Conservation (phyloP, 2,797 vertebrate species). For the Sebastes ruberrimus region DNA sequence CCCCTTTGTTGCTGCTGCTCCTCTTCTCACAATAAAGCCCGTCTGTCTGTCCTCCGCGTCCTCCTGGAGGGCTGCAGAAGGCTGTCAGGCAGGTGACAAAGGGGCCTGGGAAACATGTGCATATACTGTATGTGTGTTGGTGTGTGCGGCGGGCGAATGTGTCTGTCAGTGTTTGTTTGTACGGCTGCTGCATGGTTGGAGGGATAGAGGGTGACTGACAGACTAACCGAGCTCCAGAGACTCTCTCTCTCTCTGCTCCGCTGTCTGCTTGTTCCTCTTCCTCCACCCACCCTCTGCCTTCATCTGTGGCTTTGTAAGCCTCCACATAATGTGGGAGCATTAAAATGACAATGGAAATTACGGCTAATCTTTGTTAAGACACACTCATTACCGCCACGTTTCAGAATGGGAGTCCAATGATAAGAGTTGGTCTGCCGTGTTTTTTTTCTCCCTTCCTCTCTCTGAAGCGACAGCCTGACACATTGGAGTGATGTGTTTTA, state of each 20-base stretch:
- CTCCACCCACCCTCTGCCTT: slow-evolving; percentile 75
- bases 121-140: slow-evolving; percentile 22
- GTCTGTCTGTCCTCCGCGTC: slow-evolving; percentile 56
- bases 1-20: slow-evolving; percentile 60
- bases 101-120: slow-evolving; percentile 36
- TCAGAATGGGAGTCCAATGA: slow-evolving; percentile 73
- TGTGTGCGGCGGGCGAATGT: slow-evolving; percentile 23
- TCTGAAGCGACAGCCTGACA: slow-evolving; percentile 75
- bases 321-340: slow-evolving; percentile 78
- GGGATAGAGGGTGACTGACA: slow-evolving; percentile 78
- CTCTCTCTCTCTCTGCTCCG: slow-evolving; percentile 57
- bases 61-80: slow-evolving; percentile 54
- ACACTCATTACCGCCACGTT: slow-evolving; percentile 75
- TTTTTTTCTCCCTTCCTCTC: slow-evolving; percentile 25
- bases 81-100: slow-evolving; percentile 75
- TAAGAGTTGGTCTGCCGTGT: slow-evolving; percentile 67
- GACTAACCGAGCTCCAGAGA: slow-evolving; percentile 69
- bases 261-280: slow-evolving; percentile 62
- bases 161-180: slow-evolving; percentile 45
- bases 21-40: slow-evolving; percentile 54
- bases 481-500: slow-evolving; percentile 79
- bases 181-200: slow-evolving; percentile 48
- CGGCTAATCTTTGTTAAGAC: slow-evolving; percentile 83
- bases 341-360: slow-evolving; percentile 83
- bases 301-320: slow-evolving; percentile 77